phyloP scores from a whole-genome alignment of 2,113 vertebrate species.

The Oreotrochilus melanogaster region DNA sequence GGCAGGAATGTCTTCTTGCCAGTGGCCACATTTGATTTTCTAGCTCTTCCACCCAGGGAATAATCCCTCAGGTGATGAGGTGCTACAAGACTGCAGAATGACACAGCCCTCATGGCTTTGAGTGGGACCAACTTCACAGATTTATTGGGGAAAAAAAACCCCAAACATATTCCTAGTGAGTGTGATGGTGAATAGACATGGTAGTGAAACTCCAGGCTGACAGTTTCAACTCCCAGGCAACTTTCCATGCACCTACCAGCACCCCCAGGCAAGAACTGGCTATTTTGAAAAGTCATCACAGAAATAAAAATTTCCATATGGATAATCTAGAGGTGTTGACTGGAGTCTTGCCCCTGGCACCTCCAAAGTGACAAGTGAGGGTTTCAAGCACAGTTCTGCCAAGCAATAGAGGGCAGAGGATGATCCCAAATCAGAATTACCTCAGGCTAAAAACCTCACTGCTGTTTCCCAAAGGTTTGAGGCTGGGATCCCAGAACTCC shows the following conservation, averaged over 20 bases:
- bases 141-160: background rate
- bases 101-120: background rate
- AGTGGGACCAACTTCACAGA: background rate
- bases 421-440: background rate
- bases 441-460: background rate
- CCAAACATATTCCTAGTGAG: background rate
- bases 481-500: background rate
- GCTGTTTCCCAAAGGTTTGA: background rate
- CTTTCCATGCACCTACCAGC: background rate
- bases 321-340: background rate
- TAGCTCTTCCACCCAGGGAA: background rate
- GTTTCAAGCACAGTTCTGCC: background rate
- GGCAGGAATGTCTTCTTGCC: background rate
- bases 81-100: background rate
- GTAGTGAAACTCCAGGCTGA: background rate
- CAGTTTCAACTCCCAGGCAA: background rate
- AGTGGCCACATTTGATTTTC: background rate
- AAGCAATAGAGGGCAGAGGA: background rate
- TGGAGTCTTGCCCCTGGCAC: background rate
- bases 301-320: background rate
- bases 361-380: background rate
- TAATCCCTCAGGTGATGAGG: background rate
- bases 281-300: background rate
- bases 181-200: background rate
- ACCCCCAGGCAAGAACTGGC: background rate